These are phyloP conservation scores for Dolomedes plantarius DNA, from an alignment of 2,888 invertebrate genomes.

Conservation along the genomic window DNA sequence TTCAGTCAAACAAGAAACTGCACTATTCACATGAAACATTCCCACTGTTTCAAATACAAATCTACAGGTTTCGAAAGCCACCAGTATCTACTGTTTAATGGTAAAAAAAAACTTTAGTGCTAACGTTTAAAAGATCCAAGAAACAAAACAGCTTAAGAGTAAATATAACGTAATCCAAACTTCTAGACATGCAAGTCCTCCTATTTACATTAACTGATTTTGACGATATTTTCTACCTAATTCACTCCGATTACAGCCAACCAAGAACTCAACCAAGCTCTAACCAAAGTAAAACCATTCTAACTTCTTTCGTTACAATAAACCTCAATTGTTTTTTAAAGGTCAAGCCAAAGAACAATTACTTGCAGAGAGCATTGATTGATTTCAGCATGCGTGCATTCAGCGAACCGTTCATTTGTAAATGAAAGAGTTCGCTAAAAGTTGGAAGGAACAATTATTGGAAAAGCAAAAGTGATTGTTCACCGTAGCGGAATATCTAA, in stretches of 20 bases:
- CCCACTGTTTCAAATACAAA: too few relatives aligned
- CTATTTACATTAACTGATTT: too few relatives aligned
- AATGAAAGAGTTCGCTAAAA: conserved; percentile 58
- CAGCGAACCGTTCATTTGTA: conserved; percentile 60
- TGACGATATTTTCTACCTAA: too few relatives aligned
- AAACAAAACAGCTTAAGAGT: too few relatives aligned
- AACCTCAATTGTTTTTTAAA: conserved; percentile 46
- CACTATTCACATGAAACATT: too few relatives aligned
- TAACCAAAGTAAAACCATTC: background rate
- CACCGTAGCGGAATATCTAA: conserved; percentile 47
- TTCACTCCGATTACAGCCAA: background rate
- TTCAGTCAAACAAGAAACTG: too few relatives aligned
- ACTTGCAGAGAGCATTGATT: conserved; percentile 50
- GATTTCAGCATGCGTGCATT: conserved; percentile 43
- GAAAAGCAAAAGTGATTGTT: conserved; percentile 65
- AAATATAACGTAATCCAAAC: too few relatives aligned
- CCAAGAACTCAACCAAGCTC: background rate
- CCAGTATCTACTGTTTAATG: too few relatives aligned
- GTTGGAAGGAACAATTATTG: conserved; percentile 67
- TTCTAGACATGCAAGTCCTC: too few relatives aligned
- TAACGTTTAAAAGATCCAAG: too few relatives aligned
- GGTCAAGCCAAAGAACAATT: conserved; percentile 55
- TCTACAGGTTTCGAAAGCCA: too few relatives aligned
- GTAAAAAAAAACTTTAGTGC: too few relatives aligned
- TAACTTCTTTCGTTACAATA: background rate